phyloP scores from a whole-genome alignment of 2,797 vertebrate species.

The Rhadinocentrus ornatus region DNA sequence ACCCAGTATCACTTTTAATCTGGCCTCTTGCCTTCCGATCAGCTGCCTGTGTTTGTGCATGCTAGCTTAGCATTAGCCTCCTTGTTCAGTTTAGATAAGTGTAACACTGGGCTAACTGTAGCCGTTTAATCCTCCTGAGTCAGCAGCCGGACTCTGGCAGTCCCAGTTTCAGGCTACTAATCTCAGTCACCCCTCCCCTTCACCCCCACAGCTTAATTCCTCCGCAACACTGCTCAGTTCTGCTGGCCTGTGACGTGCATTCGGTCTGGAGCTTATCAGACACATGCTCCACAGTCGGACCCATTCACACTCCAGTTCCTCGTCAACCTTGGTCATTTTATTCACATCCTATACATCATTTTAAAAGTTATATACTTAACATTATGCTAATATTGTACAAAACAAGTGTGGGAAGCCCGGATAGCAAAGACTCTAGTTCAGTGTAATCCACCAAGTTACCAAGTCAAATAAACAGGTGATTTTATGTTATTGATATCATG shows the following conservation, averaged over 20 bases:
- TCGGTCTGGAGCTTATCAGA: constrained; percentile 59
- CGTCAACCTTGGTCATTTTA: constrained; percentile 57
- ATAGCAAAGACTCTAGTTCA: not conserved
- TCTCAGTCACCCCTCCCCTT: constrained; percentile 55
- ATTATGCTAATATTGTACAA: not conserved
- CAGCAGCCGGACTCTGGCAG: constrained; percentile 53
- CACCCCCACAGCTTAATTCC: constrained; percentile 61
- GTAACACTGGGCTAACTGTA: constrained; percentile 62
- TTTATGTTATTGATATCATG: not conserved
- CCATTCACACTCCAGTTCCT: constrained; percentile 53
- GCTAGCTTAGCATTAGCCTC: constrained; percentile 50
- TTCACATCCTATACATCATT: constrained; percentile 10
- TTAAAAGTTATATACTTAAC: not conserved
- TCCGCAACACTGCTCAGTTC: constrained; percentile 69
- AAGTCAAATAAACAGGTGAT: not conserved
- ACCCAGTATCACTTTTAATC: not conserved
- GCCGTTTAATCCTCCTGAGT: constrained; percentile 65
- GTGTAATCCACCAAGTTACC: not conserved
- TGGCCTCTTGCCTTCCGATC: constrained; percentile 7
- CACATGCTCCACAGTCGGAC: constrained; percentile 51
- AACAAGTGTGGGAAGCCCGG: not conserved
- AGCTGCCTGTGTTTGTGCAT: constrained; percentile 15
- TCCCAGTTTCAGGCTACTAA: constrained; percentile 72
- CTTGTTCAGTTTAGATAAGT: constrained; percentile 25
- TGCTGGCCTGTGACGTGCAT: constrained; percentile 56